Percentiles rank a stretch among this genome's conserved stretches.
Evolutionary conservation across 2,888 invertebrate genomes (phyloP).

Genomic region (Shargacucullia verbasci): DNA sequence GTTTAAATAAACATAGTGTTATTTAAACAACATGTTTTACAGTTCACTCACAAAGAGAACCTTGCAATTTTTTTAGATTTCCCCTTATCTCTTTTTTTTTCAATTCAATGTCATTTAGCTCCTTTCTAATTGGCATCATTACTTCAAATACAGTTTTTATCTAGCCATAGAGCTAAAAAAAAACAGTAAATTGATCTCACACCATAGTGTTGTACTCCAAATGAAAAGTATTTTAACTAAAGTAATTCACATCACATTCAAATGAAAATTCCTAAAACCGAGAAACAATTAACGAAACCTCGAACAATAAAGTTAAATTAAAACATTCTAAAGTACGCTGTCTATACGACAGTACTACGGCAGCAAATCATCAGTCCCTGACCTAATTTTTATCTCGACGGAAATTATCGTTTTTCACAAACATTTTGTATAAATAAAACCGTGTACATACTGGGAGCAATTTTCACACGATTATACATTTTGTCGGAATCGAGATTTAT

Average conservation of each 20-base stretch:
- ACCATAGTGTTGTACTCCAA: background rate
- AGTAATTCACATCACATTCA: conserved; percentile 1
- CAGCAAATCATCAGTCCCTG: conserved; percentile 38
- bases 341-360: conserved; percentile 15
- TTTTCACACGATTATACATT: too few relatives aligned
- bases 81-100: conserved; percentile 10
- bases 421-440: conserved; percentile 21
- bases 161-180: background rate
- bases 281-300: conserved; percentile 28
- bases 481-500: too few relatives aligned
- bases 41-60: conserved; percentile 6
- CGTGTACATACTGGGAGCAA: too few relatives aligned
- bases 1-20: too few relatives aligned
- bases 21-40: too few relatives aligned
- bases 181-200: conserved; percentile 4
- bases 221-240: conserved; percentile 6
- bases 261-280: conserved; percentile 10
- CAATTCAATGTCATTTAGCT: conserved; percentile 28
- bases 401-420: conserved; percentile 25
- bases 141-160: conserved; percentile 18
- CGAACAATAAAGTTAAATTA: conserved; percentile 28
- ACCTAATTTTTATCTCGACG: conserved; percentile 40
- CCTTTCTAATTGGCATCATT: conserved; percentile 37
- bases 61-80: conserved; percentile 10
- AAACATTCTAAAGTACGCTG: conserved; percentile 24